Conservation (phyloP, 1,140 invertebrate species). For the Zaprionus vittiger region DNA sequence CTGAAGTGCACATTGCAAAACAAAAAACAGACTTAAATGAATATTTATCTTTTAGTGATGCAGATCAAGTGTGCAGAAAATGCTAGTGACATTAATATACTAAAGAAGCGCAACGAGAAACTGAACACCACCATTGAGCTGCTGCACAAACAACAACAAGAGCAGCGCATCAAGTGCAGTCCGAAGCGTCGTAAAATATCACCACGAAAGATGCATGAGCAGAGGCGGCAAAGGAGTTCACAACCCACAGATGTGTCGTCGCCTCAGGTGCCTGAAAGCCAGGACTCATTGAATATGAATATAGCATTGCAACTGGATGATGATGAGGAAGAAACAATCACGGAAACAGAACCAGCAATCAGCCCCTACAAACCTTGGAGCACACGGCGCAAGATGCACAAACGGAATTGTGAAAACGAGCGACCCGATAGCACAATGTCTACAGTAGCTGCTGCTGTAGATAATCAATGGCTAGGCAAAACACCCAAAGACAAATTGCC, state of each 20-base stretch:
- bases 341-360: conserved; percentile 49
- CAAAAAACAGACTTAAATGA: not conserved
- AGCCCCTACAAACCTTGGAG: conserved; percentile 56
- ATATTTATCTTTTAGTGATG: conserved; percentile 46
- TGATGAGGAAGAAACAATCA: conserved; percentile 64
- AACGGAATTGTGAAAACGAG: conserved; percentile 50
- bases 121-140: conserved; percentile 50
- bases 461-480: conserved; percentile 46
- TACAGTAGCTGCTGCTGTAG: not conserved
- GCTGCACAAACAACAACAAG: conserved; percentile 40
- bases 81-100: conserved; percentile 28
- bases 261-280: conserved; percentile 50
- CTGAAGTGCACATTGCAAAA: not conserved
- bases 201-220: conserved; percentile 41
- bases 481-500: conserved; percentile 35
- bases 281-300: conserved; percentile 68
- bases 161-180: conserved; percentile 16
- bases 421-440: conserved; percentile 32
- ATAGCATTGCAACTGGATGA: conserved; percentile 58
- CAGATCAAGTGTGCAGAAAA: conserved; percentile 42
- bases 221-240: not conserved
- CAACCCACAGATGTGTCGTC: conserved; percentile 47
- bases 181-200: conserved; percentile 58
- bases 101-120: conserved; percentile 57
- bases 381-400: conserved; percentile 31